Evolutionary conservation across 2,797 vertebrate species (phyloP), one percentile per base, ranked within the genome.

Genomic region (Bradypodion pumilum): DNA sequence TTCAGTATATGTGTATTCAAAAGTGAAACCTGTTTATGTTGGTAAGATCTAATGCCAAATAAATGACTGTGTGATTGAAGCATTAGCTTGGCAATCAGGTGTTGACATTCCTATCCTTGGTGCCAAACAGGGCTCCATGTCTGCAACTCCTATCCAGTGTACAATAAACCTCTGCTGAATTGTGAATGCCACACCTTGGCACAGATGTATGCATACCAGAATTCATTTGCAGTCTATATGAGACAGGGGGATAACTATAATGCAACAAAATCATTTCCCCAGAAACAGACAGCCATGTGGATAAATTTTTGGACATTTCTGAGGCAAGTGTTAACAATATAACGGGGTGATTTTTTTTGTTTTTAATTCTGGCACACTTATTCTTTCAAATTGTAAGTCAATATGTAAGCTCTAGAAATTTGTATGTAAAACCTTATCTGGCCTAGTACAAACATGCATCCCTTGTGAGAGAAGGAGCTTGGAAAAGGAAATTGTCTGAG

Each of bases 371-470:
- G 52, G 42, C 60, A 65, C 19, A 46, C n/a, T 25, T 66, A 19
- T 79, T 35, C 12, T 75, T 69, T 44, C 29, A n/a, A 46, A 80
- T 13, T 60, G 10, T 82, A 69, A 85, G 46, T 88, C 79, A 92
- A 59, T 87, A 86, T 35, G 21, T 62, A 84, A 46, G 87, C 86
- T 87, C 85, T 60, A n/a, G 72, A 81, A 87, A 89, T 82, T 2
- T 40, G 2, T 68, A 37, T 82, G 44, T 86, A 80, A 80, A 91
- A 42, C 25, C 19, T 89, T 78, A 87, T 21, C 0, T 77, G 29
- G 2, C 79, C 2, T 74, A 73, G 29, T 70, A 74, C 82, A 91
- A 91, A 86, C 35, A 81, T 93, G 90, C 82, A 32, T 89, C 85
- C 29, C 35, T 16, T 59, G 56, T 87, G 49, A 32, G 23, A 82